phyloP scores from a whole-genome alignment of 2,797 vertebrate genomes.

The Caiman crocodilus region DNA sequence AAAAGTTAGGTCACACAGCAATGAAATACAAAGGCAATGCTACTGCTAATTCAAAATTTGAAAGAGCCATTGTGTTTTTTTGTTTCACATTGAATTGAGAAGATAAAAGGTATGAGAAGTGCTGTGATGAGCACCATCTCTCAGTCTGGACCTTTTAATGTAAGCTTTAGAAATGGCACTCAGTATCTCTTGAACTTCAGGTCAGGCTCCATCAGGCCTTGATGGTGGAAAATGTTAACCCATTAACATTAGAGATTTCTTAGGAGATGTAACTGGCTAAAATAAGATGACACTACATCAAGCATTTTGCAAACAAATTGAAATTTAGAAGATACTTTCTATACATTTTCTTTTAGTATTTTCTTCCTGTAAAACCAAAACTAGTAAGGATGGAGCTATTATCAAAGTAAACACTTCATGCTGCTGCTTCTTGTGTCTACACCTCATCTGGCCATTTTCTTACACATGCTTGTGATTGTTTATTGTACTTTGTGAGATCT shows the following conservation, averaged over 20 bases:
- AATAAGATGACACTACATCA: neutral
- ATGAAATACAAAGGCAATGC: neutral
- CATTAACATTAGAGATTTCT: constrained; percentile 12
- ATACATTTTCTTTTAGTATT: neutral
- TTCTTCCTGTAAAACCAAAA: neutral
- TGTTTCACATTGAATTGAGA: neutral
- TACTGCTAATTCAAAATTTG: neutral
- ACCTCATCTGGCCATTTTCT: too few species aligned
- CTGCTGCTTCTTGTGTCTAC: too few species aligned
- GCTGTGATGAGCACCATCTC: neutral
- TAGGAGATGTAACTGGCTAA: neutral
- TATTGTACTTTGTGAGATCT: too few species aligned
- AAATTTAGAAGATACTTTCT: neutral
- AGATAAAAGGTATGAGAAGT: neutral
- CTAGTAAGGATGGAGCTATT: neutral
- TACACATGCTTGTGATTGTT: too few species aligned
- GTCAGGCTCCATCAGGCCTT: too few species aligned
- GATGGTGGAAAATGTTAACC: neutral
- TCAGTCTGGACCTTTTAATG: neutral
- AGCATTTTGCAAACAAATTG: constrained; percentile 12
- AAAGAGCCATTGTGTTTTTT: neutral
- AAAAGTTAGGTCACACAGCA: neutral
- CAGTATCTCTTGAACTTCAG: neutral
- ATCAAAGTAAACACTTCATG: neutral
- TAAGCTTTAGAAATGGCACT: neutral